These are phyloP conservation scores for Empidonax traillii DNA, from an alignment of 2,113 vertebrate species.

Conservation along the genomic window DNA sequence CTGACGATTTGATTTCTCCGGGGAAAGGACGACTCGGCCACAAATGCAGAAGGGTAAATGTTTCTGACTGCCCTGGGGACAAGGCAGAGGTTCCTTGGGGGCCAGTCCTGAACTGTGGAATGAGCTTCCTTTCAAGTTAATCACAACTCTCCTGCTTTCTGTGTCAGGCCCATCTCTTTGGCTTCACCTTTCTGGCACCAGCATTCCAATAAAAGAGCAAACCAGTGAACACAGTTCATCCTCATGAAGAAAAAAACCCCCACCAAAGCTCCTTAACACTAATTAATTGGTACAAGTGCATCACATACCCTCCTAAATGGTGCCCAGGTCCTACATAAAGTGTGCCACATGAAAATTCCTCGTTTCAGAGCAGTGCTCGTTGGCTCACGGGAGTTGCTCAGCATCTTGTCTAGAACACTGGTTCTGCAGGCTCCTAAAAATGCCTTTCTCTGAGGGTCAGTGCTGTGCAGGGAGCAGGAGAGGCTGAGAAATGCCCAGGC, in stretches of 20 bases:
- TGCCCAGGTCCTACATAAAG: neutral
- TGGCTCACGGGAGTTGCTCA: neutral
- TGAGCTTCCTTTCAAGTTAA: neutral
- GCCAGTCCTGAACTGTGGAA: neutral
- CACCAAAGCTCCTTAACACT: neutral
- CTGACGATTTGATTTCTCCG: neutral
- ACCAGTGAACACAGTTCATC: neutral
- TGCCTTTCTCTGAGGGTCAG: neutral
- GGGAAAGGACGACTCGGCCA: neutral
- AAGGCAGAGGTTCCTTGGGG: neutral
- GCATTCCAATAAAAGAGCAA: neutral
- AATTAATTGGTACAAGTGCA: neutral
- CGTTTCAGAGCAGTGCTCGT: neutral
- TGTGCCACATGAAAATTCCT: neutral
- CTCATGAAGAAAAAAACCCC: neutral
- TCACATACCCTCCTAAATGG: neutral
- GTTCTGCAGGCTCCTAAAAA: neutral
- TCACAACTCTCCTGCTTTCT: neutral
- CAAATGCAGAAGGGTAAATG: neutral
- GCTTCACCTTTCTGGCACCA: neutral
- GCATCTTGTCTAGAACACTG: rapidly evolving
- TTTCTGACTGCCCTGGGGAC: neutral
- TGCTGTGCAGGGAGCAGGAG: neutral
- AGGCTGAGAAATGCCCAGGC: neutral
- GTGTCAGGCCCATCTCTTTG: neutral